phyloP scores from a whole-genome alignment of 2,888 invertebrate species.

The Ormyrus labotus region DNA sequence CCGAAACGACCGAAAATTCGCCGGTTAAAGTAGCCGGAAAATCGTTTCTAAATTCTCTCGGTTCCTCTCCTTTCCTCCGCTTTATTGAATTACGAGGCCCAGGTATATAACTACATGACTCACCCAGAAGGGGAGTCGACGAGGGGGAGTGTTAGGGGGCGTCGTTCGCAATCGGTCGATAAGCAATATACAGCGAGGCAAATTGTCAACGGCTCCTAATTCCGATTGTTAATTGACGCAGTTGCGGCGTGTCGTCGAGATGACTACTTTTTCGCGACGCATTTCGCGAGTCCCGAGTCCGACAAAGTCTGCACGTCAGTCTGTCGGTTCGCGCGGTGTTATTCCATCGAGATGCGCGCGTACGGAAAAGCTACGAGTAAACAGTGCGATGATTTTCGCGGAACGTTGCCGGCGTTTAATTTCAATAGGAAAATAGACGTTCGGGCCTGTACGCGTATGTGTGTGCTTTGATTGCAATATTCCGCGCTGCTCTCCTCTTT shows the following conservation, averaged over 20 bases:
- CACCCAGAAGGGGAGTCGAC: constrained; percentile 7
- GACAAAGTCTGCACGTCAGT: no score
- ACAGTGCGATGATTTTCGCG: no score
- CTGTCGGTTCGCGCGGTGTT: no score
- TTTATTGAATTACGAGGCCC: constrained; percentile 36
- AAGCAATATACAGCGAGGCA: background rate
- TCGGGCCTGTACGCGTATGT: no score
- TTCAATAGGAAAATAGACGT: no score
- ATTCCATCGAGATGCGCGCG: no score
- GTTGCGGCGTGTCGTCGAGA: background rate
- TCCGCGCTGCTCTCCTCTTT: no score
- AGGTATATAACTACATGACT: constrained; percentile 20
- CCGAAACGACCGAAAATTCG: constrained; percentile 7
- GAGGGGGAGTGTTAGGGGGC: constrained; percentile 35
- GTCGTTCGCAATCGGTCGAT: constrained; percentile 47
- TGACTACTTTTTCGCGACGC: background rate
- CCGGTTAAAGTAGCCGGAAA: constrained; percentile 28
- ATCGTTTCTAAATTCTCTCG: background rate
- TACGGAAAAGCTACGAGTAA: no score
- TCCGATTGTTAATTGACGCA: constrained; percentile 22
- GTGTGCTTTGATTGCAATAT: no score
- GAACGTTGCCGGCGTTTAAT: no score
- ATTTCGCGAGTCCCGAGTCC: no score
- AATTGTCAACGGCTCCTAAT: background rate
- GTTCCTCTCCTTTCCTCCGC: background rate